Conservation (phyloP, 1,140 invertebrate genomes). For the Ceratosolen solmsi region DNA sequence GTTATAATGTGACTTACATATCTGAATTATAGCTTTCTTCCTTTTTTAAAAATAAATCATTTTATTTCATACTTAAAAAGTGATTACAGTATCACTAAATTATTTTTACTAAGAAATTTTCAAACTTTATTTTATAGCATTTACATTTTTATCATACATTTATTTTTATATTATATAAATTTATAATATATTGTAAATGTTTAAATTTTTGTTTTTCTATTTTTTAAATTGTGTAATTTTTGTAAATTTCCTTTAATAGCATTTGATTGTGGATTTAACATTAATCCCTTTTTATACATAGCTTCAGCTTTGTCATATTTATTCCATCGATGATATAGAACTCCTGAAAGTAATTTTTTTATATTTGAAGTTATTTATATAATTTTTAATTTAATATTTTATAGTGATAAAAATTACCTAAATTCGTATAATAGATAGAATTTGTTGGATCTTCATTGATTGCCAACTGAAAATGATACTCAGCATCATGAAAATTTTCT, state of each 20-base stretch:
- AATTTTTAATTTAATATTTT: conserved; percentile 1
- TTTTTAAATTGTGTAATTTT: conserved; percentile 59
- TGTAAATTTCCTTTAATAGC: conserved; percentile 81
- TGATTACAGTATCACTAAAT: no score
- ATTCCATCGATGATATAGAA: conserved; percentile 95
- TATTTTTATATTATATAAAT: no score
- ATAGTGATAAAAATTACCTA: conserved; percentile 78
- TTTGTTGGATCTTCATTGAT: conserved; percentile 81
- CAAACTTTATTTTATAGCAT: no score
- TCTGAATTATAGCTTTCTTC: no score
- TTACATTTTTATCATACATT: no score
- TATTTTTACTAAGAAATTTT: no score
- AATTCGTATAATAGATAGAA: conserved; percentile 86
- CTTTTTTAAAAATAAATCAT: no score
- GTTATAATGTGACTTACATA: no score
- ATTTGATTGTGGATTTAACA: conserved; percentile 80
- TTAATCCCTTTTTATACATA: conserved; percentile 84
- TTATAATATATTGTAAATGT: no score
- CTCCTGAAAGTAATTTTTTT: conserved; percentile 79
- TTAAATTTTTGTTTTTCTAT: not conserved
- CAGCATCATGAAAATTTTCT: conserved; percentile 83
- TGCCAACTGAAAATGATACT: conserved; percentile 85
- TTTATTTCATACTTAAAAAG: no score
- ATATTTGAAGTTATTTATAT: conserved; percentile 34
- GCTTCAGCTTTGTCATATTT: conserved; percentile 82